Evolutionary conservation across 2,113 vertebrate species (phyloP), one percentile per base, ranked within the genome.

Genomic region (Balaenoptera acutorostrata): DNA sequence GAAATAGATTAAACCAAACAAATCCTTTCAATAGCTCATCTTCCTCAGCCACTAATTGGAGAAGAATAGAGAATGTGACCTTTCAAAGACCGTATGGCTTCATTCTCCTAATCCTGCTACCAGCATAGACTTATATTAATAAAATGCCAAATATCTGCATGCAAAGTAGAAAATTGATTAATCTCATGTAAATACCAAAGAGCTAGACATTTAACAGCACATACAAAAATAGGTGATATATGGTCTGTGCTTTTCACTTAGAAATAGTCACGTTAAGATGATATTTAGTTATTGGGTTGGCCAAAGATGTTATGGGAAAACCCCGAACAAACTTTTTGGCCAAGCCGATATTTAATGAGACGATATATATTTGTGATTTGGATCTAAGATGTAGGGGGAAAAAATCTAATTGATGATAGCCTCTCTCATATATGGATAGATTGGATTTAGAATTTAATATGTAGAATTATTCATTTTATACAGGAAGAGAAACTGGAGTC

Each of bases 401-500:
- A 89, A 61, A 14, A 55, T 69, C 14, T 77, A 59, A 92, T 29
- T 94, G 52, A 78, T 94, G 52, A 78, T 75, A 64, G 17, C 3
- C 10, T 75, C 39, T 36, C 8, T 84, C 36, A n/a, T 57, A 49
- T 52, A 33, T 9, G 36, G 36, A 63, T 13, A 84, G 41, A 81
- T 52, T 25, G 3, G n/a, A 82, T 61, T 14, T 92, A 88, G 84
- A 2, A 95, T 78, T 86, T 97, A 98, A 97, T 75, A 9, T 52
- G 15, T 72, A 75, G 83, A 95, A 89, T 95, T 29, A 44, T 96
- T 97, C 36, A 27, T 97, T 77, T 97, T 90, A 66, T 84, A 96
- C 98, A 99, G 99, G 99, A 99, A 98, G 99, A 99, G 97, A 99
- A 98, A 97, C 96, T 99, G 85, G 99, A 99, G 95, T 97, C 99